These are phyloP conservation scores for Rhynchotus rufescens DNA, from an alignment of 2,797 vertebrate species.

Conservation along the genomic window DNA sequence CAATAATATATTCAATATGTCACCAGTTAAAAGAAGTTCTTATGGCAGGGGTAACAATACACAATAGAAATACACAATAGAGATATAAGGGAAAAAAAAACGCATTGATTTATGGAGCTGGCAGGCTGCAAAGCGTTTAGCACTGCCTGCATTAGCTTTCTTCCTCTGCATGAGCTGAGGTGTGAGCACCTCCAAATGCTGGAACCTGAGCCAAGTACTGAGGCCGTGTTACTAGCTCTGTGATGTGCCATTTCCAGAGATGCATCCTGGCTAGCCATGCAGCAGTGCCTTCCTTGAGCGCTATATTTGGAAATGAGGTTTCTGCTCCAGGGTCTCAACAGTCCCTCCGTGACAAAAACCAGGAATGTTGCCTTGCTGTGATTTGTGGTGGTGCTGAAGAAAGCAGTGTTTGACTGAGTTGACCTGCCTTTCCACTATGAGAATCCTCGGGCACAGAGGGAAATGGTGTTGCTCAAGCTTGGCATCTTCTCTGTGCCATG, in stretches of 20 bases:
- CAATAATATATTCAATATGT: constrained; percentile 54
- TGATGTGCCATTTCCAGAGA: constrained; percentile 22
- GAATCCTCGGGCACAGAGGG: not conserved
- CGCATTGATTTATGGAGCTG: constrained; percentile 1
- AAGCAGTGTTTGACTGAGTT: not conserved
- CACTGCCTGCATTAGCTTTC: constrained; percentile 21
- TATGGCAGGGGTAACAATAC: not conserved
- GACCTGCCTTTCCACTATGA: not conserved
- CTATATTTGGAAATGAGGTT: constrained; percentile 67
- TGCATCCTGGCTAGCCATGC: not conserved
- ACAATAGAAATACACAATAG: constrained; percentile 1
- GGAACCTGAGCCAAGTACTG: constrained; percentile 5
- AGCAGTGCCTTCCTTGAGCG: not conserved
- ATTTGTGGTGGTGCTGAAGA: not conserved
- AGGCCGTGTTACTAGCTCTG: constrained; percentile 2
- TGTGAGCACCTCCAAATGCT: constrained; percentile 6
- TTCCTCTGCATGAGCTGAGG: constrained; percentile 19
- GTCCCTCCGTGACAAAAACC: constrained; percentile 11
- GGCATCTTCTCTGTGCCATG: not conserved
- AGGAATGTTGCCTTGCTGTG: not conserved
- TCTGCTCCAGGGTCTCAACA: constrained; percentile 14
- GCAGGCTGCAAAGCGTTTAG: constrained; percentile 38
- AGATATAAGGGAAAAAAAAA: not conserved
- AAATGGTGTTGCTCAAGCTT: not conserved
- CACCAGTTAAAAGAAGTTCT: constrained; percentile 49